Evolutionary conservation across 2,888 invertebrate species (phyloP), one percentile per base, ranked within the genome.

Genomic region (Microctonus aethiopoides): DNA sequence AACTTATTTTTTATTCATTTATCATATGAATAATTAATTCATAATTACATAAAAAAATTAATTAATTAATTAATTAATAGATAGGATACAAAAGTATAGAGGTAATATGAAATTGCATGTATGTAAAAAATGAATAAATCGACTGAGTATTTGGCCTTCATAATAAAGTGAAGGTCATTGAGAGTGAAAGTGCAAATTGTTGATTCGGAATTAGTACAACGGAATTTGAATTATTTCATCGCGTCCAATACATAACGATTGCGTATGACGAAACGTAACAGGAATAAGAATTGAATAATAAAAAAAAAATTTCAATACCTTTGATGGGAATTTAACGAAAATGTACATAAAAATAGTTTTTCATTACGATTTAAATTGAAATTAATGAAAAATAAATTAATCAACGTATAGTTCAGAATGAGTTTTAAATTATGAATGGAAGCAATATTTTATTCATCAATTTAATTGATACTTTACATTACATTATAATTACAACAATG

Each of bases 81-180:
- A 46, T 46, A 16, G 9, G 46, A 46, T n/a, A 46, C 16, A n/a
- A 46, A 7, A 46, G 46, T 16, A n/a, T 46, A 46, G 10, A 46
- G 20, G 16, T 16, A 3, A 46, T 46, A 46, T 16, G 7, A 5
- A 46, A 46, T 39, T n/a, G n/a, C n/a, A n/a, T 39, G n/a, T 39
- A 39, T n/a, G n/a, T 5, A 29, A 16, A n/a, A 7, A 7, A 16
- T 7, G n/a, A n/a, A 46, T 16, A 5, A 7, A 16, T 46, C 66
- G 60, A 57, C 62, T 39, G 68, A 57, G 71, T 41, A 61, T 73
- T 59, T 60, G 73, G 71, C 73, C 73, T 73, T 73, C 73, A 46
- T n/a, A 46, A 16, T 65, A 36, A 56, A 46, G 20, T 57, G 76
- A 77, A 77, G 76, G 75, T 75, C 76, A 71, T 67, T 67, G 72